Evolutionary conservation across 2,797 vertebrate genomes (phyloP).

Genomic region (Holocentrus rufus): DNA sequence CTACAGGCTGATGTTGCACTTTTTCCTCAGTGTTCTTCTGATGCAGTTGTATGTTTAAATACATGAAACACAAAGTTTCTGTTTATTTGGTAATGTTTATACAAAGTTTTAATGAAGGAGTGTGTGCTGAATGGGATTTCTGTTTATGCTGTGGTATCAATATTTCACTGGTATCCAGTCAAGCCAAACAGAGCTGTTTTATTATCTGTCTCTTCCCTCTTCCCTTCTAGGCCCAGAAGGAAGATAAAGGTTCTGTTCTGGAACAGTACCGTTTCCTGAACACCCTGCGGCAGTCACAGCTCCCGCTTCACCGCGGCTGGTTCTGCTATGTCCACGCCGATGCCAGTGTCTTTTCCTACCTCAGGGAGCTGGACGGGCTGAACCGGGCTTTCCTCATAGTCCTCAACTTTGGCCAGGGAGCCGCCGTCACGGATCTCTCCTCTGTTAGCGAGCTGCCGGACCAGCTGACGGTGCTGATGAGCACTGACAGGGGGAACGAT

Average conservation of each 20-base stretch:
- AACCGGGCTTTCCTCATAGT: constrained; percentile 86
- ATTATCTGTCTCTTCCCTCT: neutral
- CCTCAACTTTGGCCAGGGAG: constrained; percentile 88
- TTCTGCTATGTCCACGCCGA: constrained; percentile 88
- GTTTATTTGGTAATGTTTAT: too few species aligned
- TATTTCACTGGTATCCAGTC: neutral
- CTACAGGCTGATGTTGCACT: too few species aligned
- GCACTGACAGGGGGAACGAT: constrained; percentile 78
- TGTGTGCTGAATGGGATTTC: too few species aligned
- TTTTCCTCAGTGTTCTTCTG: too few species aligned
- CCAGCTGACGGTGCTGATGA: constrained; percentile 80
- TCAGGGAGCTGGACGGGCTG: constrained; percentile 91
- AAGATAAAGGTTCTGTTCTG: constrained; percentile 80
- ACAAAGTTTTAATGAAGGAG: too few species aligned
- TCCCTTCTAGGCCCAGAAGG: constrained; percentile 83
- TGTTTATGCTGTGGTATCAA: too few species aligned
- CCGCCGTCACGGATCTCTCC: constrained; percentile 79
- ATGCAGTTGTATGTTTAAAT: too few species aligned
- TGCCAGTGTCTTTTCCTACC: constrained; percentile 81
- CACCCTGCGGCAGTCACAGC: constrained; percentile 80
- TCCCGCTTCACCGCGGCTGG: constrained; percentile 90
- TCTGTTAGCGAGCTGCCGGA: constrained; percentile 80
- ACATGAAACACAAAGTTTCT: too few species aligned
- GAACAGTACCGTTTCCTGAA: constrained; percentile 86
- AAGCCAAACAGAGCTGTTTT: neutral